Base-by-base conservation (phyloP, 2,888 invertebrate species). In the Leucozona laternaria region DNA sequence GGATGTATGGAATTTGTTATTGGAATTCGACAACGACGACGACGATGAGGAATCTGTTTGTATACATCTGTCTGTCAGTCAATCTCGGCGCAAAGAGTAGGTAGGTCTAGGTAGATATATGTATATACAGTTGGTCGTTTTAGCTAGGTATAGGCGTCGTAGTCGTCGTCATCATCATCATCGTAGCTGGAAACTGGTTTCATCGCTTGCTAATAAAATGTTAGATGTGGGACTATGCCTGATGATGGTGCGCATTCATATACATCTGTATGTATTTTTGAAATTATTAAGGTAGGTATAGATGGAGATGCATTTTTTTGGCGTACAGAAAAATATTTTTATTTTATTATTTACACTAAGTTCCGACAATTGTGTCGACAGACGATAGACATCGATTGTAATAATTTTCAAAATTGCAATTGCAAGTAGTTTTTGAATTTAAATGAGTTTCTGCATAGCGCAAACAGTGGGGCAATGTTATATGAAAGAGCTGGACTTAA, bases 321-420 rank as follows among this genome's bases (percentile, higher is more conserved):
- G 66, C 70, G 58, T 66, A 34, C 50, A 58, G 34, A 58, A 17
- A 76, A 76, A 76, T 55, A 72, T 40, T 48, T 55, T 68, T 64
- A 22, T 62, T 76, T 75, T 50, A 40, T 53, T 79, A 75, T 79
- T 78, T 78, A 43, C 37, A 58, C 48, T 37, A 22, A 50, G 82
- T 87, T 83, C 87, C 87, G 79, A 87, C 87, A 82, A 76, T 87
- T 79, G 76, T 79, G 87, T 83, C 87, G 87, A 87, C 87, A 87
- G 87, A 87, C 82, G 87, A 87, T 87, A 87, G 87, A 87, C 87
- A 87, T 87, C 87, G 87, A 87, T 87, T 87, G 87, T 83, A 87
- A 87, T 87, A 87, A 82, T 83, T 87, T 83, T 83, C 55, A 76
- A 60, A 79, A 87, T 79, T 76, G 87, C 76, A 66, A 72, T 84